Base-by-base conservation (phyloP, 2,113 vertebrate genomes). In the Enhydra lutris region DNA sequence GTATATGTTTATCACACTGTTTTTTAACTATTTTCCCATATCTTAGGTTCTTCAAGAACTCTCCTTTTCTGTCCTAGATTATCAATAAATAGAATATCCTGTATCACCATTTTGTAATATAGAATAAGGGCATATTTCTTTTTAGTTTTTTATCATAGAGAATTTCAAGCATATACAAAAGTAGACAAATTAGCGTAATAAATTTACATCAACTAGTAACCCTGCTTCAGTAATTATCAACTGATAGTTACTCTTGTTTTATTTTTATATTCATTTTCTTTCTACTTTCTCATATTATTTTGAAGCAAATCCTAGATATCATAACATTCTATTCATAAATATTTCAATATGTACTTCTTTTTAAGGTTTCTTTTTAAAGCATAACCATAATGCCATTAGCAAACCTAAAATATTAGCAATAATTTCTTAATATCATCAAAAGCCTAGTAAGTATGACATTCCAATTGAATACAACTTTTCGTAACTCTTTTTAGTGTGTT, bases 351-450 rank as follows among this genome's bases (percentile, higher is more conserved):
- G 4, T 63, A 74, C 23, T 73, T 92, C n/a, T 61, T 18, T 4
- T 9, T 57, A 69, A 78, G 55, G 6, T 87, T 20, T 61, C n/a
- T 83, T 82, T 55, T 88, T 24, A 65, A 92, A 36, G 11, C 26
- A 63, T 12, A 82, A 45, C 21, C 31, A 10, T 74, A 85, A 45
- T 55, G 29, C 63, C 52, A 42, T 87, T 95, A 52, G 7, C n/a
- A 95, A 81, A 65, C 29, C 31, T 65, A 81, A 96, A 87, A 82
- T 65, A 82, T 45, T 45, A 88, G n/a, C n/a, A n/a, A 0, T 88
- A 71, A 57, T 95, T 91, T 71, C 71, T 79, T 47, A 57, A 67
- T 76, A 69, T 91, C 31, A 65, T 80, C 89, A 55, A 29, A 73
- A 73, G 39, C 26, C 29, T 17, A 42, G 4, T 71, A 80, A n/a